Evolutionary conservation across 1,140 invertebrate species (phyloP).

Genomic region (Zaprionus vittiger): DNA sequence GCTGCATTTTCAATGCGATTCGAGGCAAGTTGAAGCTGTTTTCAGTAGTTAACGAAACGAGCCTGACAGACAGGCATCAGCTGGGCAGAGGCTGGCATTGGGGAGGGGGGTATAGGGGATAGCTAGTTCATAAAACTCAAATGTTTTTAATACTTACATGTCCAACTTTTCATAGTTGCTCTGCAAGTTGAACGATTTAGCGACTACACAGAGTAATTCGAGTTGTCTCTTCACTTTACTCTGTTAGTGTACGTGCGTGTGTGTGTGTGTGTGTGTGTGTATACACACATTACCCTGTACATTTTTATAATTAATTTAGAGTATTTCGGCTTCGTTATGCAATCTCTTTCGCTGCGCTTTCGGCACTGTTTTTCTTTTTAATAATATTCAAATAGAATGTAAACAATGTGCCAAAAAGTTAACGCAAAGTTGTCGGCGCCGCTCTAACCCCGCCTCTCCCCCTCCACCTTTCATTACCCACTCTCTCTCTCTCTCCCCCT

Average conservation of each 20-base stretch:
- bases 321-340: constrained; percentile 5
- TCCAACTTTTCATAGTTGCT: not conserved
- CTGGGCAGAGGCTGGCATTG: not conserved
- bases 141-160: constrained; percentile 3
- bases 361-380: constrained; percentile 24
- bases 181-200: not conserved
- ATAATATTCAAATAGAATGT: constrained; percentile 70
- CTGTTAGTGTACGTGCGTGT: not conserved
- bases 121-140: not conserved
- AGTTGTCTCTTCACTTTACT: not conserved
- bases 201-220: no score
- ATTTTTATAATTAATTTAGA: constrained; percentile 5
- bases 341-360: constrained; percentile 1
- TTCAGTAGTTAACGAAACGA: not conserved
- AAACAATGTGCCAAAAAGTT: constrained; percentile 55
- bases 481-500: not conserved
- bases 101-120: not conserved
- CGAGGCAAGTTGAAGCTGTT: not conserved
- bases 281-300: not conserved
- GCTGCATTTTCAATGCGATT: not conserved
- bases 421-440: constrained; percentile 41
- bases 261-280: not conserved
- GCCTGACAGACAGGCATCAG: not conserved
- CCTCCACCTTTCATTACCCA: not conserved
- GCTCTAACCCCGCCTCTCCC: not conserved